A percentile compares a stretch with the other conserved stretches of the same genome.
Conservation (phyloP, 2,797 vertebrate species). For the Macropus fuliginosus region DNA sequence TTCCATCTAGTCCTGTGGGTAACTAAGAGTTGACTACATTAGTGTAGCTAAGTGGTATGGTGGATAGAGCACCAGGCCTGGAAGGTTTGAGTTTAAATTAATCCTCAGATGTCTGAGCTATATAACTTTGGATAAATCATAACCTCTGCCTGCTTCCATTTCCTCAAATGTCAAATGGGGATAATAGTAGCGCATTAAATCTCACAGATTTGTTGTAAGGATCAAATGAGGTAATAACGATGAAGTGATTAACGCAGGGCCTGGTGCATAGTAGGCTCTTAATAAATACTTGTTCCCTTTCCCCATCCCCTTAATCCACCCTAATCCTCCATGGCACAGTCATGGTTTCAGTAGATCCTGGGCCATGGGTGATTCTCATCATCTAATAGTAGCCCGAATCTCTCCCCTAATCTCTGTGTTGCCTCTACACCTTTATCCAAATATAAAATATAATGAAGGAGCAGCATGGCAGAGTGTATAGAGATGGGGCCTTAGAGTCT, state of each 20-base stretch:
- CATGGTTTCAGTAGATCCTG: background rate
- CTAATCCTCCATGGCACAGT: background rate
- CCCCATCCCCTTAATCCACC: background rate
- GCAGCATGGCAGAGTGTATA: background rate
- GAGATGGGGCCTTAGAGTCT: background rate
- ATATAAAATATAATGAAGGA: background rate
- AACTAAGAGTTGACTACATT: background rate
- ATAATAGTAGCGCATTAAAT: background rate
- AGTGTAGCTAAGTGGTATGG: background rate
- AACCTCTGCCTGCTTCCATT: background rate
- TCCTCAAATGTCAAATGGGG: background rate
- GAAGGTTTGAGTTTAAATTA: background rate
- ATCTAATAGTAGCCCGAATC: background rate
- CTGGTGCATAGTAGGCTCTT: background rate
- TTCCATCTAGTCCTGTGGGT: background rate
- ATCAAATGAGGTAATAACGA: background rate
- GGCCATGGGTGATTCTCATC: background rate
- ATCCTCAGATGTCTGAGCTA: background rate
- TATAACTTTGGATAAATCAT: background rate
- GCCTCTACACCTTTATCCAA: background rate
- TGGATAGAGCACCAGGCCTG: background rate
- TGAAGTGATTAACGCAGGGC: background rate
- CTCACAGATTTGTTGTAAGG: background rate
- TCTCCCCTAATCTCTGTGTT: background rate
- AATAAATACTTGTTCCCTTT: background rate